These are phyloP conservation scores for Aegotheles bennettii DNA, from an alignment of 2,113 vertebrate species.

Conservation along the genomic window DNA sequence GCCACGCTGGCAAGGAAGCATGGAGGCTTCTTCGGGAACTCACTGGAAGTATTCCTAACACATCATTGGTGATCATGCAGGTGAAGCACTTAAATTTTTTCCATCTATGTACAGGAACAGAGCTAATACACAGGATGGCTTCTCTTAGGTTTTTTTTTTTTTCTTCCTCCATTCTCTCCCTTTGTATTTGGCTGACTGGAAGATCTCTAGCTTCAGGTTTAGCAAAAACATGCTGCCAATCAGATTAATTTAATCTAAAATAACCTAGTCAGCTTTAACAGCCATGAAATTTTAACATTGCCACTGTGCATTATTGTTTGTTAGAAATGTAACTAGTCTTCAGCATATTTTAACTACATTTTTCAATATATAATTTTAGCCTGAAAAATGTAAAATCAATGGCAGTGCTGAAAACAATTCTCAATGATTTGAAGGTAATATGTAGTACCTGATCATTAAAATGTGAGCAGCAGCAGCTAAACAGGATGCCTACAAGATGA, in stretches of 20 bases:
- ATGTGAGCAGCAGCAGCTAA: background rate
- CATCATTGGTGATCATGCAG: background rate
- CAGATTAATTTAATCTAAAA: background rate
- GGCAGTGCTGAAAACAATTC: constrained; percentile 27
- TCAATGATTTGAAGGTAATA: constrained; percentile 17
- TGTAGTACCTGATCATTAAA: background rate
- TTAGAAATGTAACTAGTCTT: background rate
- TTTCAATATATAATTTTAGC: background rate
- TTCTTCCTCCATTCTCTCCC: background rate
- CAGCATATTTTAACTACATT: background rate
- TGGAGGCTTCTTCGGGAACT: background rate
- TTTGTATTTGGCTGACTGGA: background rate
- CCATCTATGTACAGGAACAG: background rate
- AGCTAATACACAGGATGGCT: background rate
- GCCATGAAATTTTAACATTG: background rate
- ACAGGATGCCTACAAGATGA: background rate
- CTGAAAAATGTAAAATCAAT: constrained; percentile 31
- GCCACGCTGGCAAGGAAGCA: background rate
- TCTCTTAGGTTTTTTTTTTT: background rate
- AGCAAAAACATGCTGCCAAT: background rate
- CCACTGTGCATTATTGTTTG: background rate
- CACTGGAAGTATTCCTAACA: background rate
- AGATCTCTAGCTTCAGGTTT: background rate
- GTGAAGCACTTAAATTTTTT: background rate
- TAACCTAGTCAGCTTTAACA: background rate